These are phyloP conservation scores for Rhagium mordax DNA, from an alignment of 2,888 invertebrate genomes.

Conservation along the genomic window DNA sequence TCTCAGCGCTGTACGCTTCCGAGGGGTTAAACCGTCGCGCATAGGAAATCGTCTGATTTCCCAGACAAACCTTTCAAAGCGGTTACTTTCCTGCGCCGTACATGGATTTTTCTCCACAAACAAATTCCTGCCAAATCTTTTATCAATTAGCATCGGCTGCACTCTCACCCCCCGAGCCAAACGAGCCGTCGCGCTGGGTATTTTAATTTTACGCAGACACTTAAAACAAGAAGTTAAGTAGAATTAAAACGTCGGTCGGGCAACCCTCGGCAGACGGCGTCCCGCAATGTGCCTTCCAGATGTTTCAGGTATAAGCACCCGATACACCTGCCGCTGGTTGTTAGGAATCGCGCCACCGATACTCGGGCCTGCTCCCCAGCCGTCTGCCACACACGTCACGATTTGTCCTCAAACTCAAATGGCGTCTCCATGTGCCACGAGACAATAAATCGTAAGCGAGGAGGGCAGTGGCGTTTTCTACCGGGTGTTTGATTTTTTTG, in stretches of 20 bases:
- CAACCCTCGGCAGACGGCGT: slow-evolving; percentile 32
- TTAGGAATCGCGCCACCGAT: slow-evolving; percentile 4
- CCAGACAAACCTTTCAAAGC: too few species aligned
- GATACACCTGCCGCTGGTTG: slow-evolving; percentile 40
- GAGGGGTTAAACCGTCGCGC: too few species aligned
- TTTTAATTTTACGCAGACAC: slow-evolving; percentile 9
- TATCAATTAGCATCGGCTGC: background rate
- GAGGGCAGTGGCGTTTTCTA: too few species aligned
- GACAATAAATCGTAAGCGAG: too few species aligned
- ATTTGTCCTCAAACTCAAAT: background rate
- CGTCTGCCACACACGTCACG: background rate
- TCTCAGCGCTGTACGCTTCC: too few species aligned
- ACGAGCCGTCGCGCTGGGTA: background rate
- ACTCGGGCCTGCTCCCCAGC: background rate
- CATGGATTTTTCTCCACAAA: background rate
- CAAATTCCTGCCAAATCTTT: background rate
- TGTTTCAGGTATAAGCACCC: slow-evolving; percentile 48
- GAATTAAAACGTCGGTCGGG: slow-evolving; percentile 22
- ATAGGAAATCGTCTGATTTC: too few species aligned
- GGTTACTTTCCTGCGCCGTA: too few species aligned
- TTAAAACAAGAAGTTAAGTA: slow-evolving; percentile 8
- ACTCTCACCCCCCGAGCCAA: slow-evolving; percentile 5
- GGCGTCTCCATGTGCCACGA: background rate
- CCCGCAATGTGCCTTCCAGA: slow-evolving; percentile 51
- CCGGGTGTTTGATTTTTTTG: too few species aligned